Evolutionary conservation across 35 echinoderm and acorn worm species (phyloP).

Genomic region (Lytechinus pictus): DNA sequence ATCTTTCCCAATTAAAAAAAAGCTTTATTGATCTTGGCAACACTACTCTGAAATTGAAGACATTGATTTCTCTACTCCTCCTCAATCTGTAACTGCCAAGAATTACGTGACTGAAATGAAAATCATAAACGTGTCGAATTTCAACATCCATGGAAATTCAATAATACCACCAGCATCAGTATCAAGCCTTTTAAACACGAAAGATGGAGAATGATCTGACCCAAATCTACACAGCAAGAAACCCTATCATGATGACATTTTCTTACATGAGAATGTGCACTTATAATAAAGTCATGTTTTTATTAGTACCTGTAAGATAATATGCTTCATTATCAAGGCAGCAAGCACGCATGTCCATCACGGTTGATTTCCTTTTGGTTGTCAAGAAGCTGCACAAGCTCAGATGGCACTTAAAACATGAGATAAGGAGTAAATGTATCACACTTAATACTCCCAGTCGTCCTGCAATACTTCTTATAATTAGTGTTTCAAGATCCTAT

Average conservation of each 20-base stretch:
- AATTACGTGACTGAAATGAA: neutral
- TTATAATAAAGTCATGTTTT: neutral
- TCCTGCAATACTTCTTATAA: too few species aligned
- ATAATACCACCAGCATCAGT: slow-evolving; percentile 1
- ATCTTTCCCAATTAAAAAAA: neutral
- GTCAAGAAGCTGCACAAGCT: neutral
- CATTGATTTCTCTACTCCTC: neutral
- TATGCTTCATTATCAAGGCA: neutral
- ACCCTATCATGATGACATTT: slow-evolving; percentile 5
- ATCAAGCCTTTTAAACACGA: neutral
- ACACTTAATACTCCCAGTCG: neutral
- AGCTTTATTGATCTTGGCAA: neutral
- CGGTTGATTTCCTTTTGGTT: neutral
- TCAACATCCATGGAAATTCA: neutral
- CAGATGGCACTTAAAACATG: neutral
- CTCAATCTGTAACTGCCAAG: neutral
- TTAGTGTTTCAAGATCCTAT: too few species aligned
- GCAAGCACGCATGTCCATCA: neutral
- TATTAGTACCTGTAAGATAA: neutral
- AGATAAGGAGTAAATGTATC: neutral
- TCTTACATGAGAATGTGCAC: neutral
- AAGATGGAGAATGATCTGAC: neutral
- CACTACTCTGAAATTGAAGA: neutral
- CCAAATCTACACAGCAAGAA: neutral
- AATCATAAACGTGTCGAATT: neutral